phyloP scores from a whole-genome alignment of 2,888 invertebrate species.

The Kuschelorhynchus macadamiae region DNA sequence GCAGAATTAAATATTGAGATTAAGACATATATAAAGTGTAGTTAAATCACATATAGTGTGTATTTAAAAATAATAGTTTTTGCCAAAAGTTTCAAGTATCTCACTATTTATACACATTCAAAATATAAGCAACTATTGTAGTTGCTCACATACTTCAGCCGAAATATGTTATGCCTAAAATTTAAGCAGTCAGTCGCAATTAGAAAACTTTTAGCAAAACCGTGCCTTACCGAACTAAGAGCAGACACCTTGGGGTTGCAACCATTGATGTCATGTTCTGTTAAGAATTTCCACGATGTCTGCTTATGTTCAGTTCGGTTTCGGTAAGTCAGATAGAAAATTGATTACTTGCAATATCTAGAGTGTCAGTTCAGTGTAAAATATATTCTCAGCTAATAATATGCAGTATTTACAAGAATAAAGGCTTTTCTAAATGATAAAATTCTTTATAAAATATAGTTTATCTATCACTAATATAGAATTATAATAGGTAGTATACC shows the following conservation, averaged over 20 bases:
- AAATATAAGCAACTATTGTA: too few relatives aligned
- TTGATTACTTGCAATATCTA: too few relatives aligned
- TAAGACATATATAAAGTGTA: slow-evolving; percentile 2
- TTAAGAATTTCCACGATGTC: slow-evolving; percentile 24
- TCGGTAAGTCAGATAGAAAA: too few relatives aligned
- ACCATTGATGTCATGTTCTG: slow-evolving; percentile 17
- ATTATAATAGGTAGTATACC: too few relatives aligned
- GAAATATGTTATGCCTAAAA: too few relatives aligned
- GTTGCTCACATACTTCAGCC: too few relatives aligned
- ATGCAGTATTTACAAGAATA: slow-evolving; percentile 36
- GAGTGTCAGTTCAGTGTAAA: slow-evolving; percentile 31
- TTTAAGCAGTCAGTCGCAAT: too few relatives aligned
- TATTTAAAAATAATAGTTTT: too few relatives aligned
- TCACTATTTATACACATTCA: too few relatives aligned
- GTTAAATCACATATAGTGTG: neutral
- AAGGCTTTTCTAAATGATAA: slow-evolving; percentile 3
- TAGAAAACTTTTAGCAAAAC: too few relatives aligned
- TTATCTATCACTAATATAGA: too few relatives aligned
- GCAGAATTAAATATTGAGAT: slow-evolving; percentile 15
- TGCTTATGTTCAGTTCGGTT: slow-evolving; percentile 5
- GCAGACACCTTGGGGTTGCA: slow-evolving; percentile 43
- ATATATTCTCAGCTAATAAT: slow-evolving; percentile 19
- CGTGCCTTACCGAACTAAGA: slow-evolving; percentile 3
- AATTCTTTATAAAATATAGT: slow-evolving; percentile 10
- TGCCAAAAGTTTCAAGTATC: too few relatives aligned